These are phyloP conservation scores for Adelges cooleyi DNA, from an alignment of 1,140 invertebrate genomes.

Conservation along the genomic window DNA sequence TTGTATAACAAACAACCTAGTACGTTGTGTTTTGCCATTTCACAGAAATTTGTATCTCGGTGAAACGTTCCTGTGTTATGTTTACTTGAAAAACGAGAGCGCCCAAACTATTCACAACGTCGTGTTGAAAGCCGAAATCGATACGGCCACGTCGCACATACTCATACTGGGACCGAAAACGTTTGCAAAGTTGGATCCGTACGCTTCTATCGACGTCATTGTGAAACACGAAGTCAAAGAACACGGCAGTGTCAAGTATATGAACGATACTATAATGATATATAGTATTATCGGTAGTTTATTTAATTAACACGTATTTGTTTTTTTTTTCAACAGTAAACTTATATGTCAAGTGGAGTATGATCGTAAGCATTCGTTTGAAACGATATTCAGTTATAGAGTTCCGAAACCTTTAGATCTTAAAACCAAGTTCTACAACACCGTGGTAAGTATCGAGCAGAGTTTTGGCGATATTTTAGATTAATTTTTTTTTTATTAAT, in stretches of 20 bases:
- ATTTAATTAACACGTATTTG: too few species aligned
- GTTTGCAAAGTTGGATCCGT: slow-evolving; percentile 12
- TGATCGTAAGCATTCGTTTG: slow-evolving; percentile 18
- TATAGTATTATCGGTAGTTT: not conserved
- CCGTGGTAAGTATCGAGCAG: not conserved
- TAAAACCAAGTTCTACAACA: slow-evolving; percentile 21
- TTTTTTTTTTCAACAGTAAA: not conserved
- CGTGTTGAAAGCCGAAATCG: slow-evolving; percentile 53
- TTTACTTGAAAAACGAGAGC: slow-evolving; percentile 93
- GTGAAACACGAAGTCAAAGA: slow-evolving; percentile 24
- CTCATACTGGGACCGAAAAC: slow-evolving; percentile 11
- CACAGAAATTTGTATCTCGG: slow-evolving; percentile 73
- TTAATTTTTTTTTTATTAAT: too few species aligned
- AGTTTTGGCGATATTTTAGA: too few species aligned
- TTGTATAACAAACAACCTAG: too few species aligned
- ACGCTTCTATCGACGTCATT: slow-evolving; percentile 22
- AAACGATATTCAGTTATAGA: slow-evolving; percentile 26
- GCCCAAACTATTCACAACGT: slow-evolving; percentile 68
- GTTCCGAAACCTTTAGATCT: slow-evolving; percentile 24
- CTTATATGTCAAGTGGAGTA: slow-evolving; percentile 21
- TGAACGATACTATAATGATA: not conserved
- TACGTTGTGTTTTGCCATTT: too few species aligned
- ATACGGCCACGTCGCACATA: slow-evolving; percentile 19
- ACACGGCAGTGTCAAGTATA: slow-evolving; percentile 22
- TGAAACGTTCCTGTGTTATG: slow-evolving; percentile 95